A percentile compares a stretch with the other conserved stretches of the same genome.
Conservation (phyloP, 92 coral and sea anemone species). For the Epizoanthus rinbou region DNA sequence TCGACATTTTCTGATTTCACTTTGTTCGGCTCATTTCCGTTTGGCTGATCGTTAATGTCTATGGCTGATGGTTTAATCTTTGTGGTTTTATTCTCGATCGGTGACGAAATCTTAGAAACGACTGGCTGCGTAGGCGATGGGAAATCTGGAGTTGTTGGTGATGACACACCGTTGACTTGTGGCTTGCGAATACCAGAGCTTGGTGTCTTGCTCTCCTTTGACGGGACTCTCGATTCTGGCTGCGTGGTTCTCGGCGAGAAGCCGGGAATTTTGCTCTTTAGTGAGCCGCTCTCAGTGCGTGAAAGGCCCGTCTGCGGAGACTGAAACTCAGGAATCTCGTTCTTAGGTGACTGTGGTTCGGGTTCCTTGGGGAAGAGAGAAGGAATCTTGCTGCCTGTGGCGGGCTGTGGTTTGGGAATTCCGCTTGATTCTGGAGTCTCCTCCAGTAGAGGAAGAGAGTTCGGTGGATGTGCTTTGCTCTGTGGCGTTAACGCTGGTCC, state of each 20-base stretch:
- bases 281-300: conserved; percentile 21
- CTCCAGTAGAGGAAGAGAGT: conserved; percentile 43
- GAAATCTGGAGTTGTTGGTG: conserved; percentile 19
- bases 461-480: background rate
- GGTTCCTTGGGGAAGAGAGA: conserved; percentile 39
- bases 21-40: background rate
- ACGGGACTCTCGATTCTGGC: conserved; percentile 47
- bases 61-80: conserved; percentile 12
- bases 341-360: conserved; percentile 26
- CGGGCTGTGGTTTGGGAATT: conserved; percentile 51
- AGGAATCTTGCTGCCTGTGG: conserved; percentile 45
- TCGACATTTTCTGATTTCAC: conserved; percentile 14
- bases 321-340: conserved; percentile 32
- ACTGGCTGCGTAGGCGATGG: conserved; percentile 9
- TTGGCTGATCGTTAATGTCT: conserved; percentile 13
- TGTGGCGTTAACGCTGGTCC: conserved; percentile 37
- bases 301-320: conserved; percentile 35
- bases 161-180: conserved; percentile 17
- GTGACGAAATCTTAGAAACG: conserved; percentile 27
- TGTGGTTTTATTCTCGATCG: conserved; percentile 42
- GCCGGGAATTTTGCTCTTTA: conserved; percentile 37
- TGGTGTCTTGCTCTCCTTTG: conserved; percentile 1
- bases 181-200: conserved; percentile 44
- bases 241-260: conserved; percentile 33
- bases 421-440: conserved; percentile 49